Base-by-base conservation (phyloP, 2,797 vertebrate species). In the Dendrocincla fuliginosa region DNA sequence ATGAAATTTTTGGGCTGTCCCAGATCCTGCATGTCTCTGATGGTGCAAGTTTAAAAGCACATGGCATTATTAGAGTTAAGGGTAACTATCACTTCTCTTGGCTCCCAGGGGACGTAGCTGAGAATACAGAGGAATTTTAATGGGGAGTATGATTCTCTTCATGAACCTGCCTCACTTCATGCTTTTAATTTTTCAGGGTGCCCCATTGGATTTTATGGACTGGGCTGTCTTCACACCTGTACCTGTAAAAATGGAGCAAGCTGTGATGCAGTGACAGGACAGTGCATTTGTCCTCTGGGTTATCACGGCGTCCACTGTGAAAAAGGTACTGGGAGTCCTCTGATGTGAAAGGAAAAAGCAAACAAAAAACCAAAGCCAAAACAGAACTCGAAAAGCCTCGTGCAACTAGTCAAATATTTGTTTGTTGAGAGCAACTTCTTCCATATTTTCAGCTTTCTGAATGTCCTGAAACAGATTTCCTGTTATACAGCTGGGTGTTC, bases 201-300 rank as follows among this genome's bases (percentile, higher is more conserved):
- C 68, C 98, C 98, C 27, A 37, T 95, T 53, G 99, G 98, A 89
- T 98, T 99, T 96, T 98, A 98, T 63, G 98, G 98, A 37, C 89
- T 95, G 7, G 97, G 95, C 87, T 99, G 99, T 92, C 98, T 96
- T 94, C 98, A 98, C 56, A 87, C 90, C 33, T 99, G 99, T 63
- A 95, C 98, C 96, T 99, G 98, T 94, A 95, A 95, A 95, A 99
- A 98, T 19, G 97, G 97, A 76, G 98, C 98, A 0, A 96, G 95
- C 37, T 99, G 99, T 81, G 97, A 98, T 39, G 96, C 96, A 1
- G 96, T 61, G 32, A 98, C 97, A 2, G 98, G 99, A 17, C 95
- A 74, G 30, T 99, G 99, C 50, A 13, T 98, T 90, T 99, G 99
- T 91, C 98, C 98, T 19, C 91, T 97, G 18, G 99, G 99, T 75